These are phyloP conservation scores for Myiopsitta monachus DNA, from an alignment of 2,113 vertebrate genomes.

Conservation along the genomic window DNA sequence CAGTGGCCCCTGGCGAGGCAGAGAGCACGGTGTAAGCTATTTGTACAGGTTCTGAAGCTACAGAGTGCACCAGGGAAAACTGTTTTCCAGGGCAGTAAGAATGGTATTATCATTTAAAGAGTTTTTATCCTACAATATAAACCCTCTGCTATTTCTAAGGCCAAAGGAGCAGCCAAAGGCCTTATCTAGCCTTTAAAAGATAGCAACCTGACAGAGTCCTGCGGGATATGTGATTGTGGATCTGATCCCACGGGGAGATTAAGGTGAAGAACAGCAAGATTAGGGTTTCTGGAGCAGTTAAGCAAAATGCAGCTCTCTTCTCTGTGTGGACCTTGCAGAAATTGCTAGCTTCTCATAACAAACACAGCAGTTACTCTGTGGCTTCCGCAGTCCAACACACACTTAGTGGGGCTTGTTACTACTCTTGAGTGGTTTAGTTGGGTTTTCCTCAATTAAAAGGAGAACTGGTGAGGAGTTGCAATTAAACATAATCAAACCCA, in stretches of 20 bases:
- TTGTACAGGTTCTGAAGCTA: not conserved
- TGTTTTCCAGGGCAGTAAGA: not conserved
- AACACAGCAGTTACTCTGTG: not conserved
- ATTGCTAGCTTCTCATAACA: accelerated
- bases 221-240: not conserved
- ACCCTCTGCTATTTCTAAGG: constrained; percentile 7
- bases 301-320: not conserved
- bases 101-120: not conserved
- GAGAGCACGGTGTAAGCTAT: not conserved
- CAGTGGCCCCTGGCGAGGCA: not conserved
- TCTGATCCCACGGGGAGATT: not conserved
- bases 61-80: not conserved
- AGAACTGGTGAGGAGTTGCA: not conserved
- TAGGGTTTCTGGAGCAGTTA: not conserved
- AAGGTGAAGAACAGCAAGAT: not conserved
- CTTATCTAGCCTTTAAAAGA: not conserved
- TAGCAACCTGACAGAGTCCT: not conserved
- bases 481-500: not conserved
- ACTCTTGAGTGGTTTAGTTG: not conserved
- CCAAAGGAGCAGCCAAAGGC: not conserved
- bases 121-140: not conserved
- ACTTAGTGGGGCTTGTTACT: not conserved
- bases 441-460: not conserved
- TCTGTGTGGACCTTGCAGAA: not conserved
- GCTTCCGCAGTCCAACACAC: accelerated